Base-by-base conservation (phyloP, 2,888 invertebrate genomes). In the Cinara cedri region DNA sequence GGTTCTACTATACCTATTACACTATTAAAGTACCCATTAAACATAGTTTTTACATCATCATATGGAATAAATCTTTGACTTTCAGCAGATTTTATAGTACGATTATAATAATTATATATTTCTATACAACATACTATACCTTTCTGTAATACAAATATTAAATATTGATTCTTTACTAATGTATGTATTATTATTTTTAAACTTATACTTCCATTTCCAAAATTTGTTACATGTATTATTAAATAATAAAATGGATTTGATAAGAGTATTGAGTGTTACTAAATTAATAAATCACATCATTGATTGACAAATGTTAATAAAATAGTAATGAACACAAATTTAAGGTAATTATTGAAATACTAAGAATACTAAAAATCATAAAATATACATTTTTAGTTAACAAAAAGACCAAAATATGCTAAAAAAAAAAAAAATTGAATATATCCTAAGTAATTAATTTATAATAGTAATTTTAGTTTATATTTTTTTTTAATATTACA, bases 61-160 rank as follows among this genome's bases (percentile, higher is more conserved):
- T 21, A 19, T 11, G 63, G 63, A 3, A 63, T 26, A n/a, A 26
- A 63, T 63, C 63, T 63, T 14, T 44, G 42, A 11, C 44, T 63
- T 63, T 63, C 44, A 26, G 44, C 44, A 24, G 44, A 57, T 63
- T 19, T 63, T 63, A 63, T 63, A 42, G 3, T 62, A 42, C 19
- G 42, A 2, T n/a, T 63, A 19, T 63, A 13, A 16, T 63, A 2
- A 16, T 63, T 44, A 44, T 63, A 42, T 14, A 63, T 63, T 63
- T 66, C 6, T 42, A 42, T 63, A 63, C 42, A 63, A 63, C 44
- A 19, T 24, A 63, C 9, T 63, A 63, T 44, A 63, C 63, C 44
- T 21, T 44, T 63, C 63, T 63, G 63, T 19, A 63, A 44, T 63
- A 44, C 6, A 8, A 19, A 10, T 63, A 44, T 63, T 34, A 57